A percentile compares a stretch with the other conserved stretches of the same genome.
phyloP scores from a whole-genome alignment of 1,140 invertebrate genomes.

The Eumaeus atala region DNA sequence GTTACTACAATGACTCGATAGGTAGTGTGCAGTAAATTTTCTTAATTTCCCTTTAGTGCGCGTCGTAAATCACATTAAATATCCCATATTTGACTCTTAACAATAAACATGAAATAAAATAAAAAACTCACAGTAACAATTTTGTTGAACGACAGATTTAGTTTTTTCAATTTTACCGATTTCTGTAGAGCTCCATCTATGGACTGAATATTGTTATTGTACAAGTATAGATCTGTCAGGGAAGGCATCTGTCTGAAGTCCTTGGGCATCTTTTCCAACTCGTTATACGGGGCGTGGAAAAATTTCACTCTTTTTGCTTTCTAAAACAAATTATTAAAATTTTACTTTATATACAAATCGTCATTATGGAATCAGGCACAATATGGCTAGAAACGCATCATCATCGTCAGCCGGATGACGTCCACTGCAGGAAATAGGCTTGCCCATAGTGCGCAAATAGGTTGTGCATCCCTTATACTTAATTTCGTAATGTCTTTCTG shows the following conservation, averaged over 20 bases:
- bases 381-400: too few species aligned
- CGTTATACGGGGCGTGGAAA: slow-evolving; percentile 83
- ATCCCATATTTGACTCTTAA: slow-evolving; percentile 16
- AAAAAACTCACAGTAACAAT: slow-evolving; percentile 79
- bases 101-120: slow-evolving; percentile 11
- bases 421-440: too few species aligned
- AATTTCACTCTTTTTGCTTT: slow-evolving; percentile 78
- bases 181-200: slow-evolving; percentile 82
- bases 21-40: too few species aligned
- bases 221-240: slow-evolving; percentile 81
- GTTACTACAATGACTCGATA: not conserved
- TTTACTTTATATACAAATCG: not conserved
- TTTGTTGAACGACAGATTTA: slow-evolving; percentile 82
- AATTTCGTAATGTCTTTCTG: too few species aligned
- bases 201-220: slow-evolving; percentile 80
- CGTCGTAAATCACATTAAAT: too few species aligned
- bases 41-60: too few species aligned
- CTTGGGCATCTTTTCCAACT: slow-evolving; percentile 79
- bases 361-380: not conserved
- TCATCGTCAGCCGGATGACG: too few species aligned
- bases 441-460: too few species aligned
- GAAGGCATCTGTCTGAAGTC: slow-evolving; percentile 79
- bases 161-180: slow-evolving; percentile 77
- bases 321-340: slow-evolving; percentile 36
- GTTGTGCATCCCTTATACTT: too few species aligned